Evolutionary conservation across 2,797 vertebrate genomes (phyloP).

Genomic region (Rhodeus uyekii): DNA sequence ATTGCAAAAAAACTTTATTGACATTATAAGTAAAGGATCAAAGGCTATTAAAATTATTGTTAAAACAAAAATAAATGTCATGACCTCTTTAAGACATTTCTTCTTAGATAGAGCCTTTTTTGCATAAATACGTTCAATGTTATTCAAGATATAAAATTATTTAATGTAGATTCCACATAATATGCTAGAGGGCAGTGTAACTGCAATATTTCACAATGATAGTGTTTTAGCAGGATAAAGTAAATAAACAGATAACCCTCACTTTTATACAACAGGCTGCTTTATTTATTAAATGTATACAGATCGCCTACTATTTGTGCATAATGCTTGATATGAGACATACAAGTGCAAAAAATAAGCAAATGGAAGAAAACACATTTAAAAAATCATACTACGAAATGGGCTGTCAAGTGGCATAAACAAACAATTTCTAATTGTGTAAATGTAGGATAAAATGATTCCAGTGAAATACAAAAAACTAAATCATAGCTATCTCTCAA

Average conservation of each 20-base stretch:
- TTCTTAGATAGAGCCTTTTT: too few relatives aligned
- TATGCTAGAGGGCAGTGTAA: not conserved
- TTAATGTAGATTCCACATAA: not conserved
- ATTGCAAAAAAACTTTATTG: too few relatives aligned
- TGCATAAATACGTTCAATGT: too few relatives aligned
- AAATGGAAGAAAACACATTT: not conserved
- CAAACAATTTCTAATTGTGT: not conserved
- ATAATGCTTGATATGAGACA: not conserved
- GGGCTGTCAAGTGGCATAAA: not conserved
- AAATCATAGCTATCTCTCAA: not conserved
- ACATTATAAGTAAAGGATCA: too few relatives aligned
- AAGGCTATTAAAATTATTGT: too few relatives aligned
- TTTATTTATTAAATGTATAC: constrained; percentile 4
- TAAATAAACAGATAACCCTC: not conserved
- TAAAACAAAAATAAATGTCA: too few relatives aligned
- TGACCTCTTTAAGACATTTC: too few relatives aligned
- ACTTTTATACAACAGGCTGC: not conserved
- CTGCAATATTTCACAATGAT: not conserved
- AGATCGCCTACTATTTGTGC: not conserved
- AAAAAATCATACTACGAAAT: too few relatives aligned
- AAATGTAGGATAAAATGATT: not conserved
- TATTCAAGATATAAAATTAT: too few relatives aligned
- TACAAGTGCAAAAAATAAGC: not conserved
- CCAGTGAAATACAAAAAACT: not conserved
- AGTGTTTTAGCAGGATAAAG: not conserved